Percentiles rank a stretch among this genome's conserved stretches.
Evolutionary conservation across 2,888 invertebrate species (phyloP).

Genomic region (Napeogenes sylphis): DNA sequence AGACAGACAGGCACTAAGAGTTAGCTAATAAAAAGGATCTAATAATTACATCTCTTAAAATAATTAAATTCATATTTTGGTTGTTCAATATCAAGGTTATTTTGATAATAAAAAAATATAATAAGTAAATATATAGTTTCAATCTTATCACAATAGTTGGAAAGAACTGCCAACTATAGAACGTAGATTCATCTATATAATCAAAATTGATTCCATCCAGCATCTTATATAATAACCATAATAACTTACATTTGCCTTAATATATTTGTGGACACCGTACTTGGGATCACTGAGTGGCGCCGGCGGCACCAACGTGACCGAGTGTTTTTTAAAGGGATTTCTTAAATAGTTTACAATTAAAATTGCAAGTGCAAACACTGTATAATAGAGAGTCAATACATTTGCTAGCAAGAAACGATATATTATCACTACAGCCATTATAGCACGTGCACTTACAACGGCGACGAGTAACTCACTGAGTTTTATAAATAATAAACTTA

Average conservation of each 20-base stretch:
- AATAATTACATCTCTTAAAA: too few species aligned
- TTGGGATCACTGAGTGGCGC: conserved; percentile 62
- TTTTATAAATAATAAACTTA: background rate
- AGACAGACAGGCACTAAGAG: too few species aligned
- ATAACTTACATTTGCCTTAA: conserved; percentile 73
- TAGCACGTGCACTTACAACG: conserved; percentile 8
- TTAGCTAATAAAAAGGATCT: too few species aligned
- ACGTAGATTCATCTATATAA: background rate
- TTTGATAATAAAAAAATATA: too few species aligned
- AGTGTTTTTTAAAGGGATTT: conserved; percentile 52
- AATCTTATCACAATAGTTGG: too few species aligned
- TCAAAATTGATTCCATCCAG: background rate
- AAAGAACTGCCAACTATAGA: too few species aligned
- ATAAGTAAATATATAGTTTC: too few species aligned
- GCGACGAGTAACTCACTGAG: conserved; percentile 11
- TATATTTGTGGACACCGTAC: conserved; percentile 74
- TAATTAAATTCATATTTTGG: too few species aligned
- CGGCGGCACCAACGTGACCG: conserved; percentile 64
- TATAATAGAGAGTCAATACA: conserved; percentile 46
- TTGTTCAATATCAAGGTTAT: too few species aligned
- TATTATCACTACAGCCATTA: conserved; percentile 39
- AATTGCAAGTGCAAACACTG: conserved; percentile 37
- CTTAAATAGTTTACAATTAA: conserved; percentile 51
- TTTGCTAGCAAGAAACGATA: conserved; percentile 45
- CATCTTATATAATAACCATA: background rate